phyloP scores from a whole-genome alignment of 1,140 invertebrate species.

The fruit fly (Drosophila melanogaster) region DNA sequence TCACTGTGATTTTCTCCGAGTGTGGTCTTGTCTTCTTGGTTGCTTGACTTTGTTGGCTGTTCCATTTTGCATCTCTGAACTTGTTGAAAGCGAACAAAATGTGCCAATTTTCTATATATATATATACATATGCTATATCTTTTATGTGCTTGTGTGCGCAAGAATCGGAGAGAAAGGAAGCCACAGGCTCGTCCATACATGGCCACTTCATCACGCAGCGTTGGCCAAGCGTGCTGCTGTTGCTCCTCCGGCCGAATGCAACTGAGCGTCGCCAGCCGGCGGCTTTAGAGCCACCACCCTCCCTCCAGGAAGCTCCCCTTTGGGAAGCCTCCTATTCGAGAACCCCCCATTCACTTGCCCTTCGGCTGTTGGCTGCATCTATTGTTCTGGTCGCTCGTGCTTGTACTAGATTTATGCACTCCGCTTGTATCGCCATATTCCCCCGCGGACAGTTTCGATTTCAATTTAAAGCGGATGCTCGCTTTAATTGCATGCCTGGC shows the following conservation, averaged over 20 bases:
- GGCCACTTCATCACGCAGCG: constrained; percentile 81
- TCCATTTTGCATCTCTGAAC: constrained; percentile 68
- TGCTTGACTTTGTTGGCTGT: constrained; percentile 36
- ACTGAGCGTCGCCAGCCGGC: constrained; percentile 42
- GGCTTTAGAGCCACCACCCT: constrained; percentile 11
- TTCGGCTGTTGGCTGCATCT: constrained; percentile 24
- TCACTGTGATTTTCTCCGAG: not conserved
- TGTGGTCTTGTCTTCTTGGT: constrained; percentile 14
- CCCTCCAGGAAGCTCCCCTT: not conserved
- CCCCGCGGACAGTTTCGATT: constrained; percentile 68
- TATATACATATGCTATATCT: constrained; percentile 39
- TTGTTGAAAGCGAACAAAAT: constrained; percentile 78
- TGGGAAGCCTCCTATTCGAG: not conserved
- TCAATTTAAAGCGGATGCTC: constrained; percentile 74
- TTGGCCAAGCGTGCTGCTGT: constrained; percentile 69
- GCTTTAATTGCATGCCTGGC: constrained; percentile 62
- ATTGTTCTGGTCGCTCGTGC: constrained; percentile 78
- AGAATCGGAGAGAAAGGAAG: constrained; percentile 48
- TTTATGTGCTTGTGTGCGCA: constrained; percentile 53
- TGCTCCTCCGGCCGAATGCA: constrained; percentile 50
- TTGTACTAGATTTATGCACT: constrained; percentile 78
- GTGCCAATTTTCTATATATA: constrained; percentile 68
- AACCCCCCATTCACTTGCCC: constrained; percentile 17
- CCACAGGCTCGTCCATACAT: constrained; percentile 50
- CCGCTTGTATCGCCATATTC: not conserved